Percentiles rank a stretch among this genome's conserved stretches.
These are phyloP conservation scores for Nasonovia ribisnigri DNA, from an alignment of 2,888 invertebrate genomes.

Conservation along the genomic window DNA sequence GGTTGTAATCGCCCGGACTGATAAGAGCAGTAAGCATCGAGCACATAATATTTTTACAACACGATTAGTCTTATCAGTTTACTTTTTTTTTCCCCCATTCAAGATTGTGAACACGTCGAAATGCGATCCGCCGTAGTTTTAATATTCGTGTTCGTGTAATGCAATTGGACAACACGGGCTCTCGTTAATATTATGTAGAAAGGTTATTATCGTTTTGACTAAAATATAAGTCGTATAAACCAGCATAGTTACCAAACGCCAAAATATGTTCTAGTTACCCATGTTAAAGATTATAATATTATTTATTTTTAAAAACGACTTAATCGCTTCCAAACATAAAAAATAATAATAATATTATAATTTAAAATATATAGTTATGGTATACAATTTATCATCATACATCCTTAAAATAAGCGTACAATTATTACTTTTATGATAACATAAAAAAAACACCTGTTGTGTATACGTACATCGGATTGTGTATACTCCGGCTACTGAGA, in stretches of 20 bases:
- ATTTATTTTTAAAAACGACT: neutral
- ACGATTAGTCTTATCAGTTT: slow-evolving; percentile 49
- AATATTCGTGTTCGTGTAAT: neutral
- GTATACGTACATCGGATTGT: neutral
- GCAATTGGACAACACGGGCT: neutral
- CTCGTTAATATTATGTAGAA: neutral
- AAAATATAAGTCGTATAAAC: neutral
- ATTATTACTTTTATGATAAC: slow-evolving; percentile 3
- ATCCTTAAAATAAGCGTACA: neutral
- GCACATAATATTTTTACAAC: neutral
- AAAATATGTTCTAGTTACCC: neutral
- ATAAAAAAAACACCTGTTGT: neutral
- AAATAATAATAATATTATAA: neutral
- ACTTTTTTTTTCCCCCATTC: neutral
- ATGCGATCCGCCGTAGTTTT: neutral
- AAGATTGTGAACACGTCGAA: neutral
- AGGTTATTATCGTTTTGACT: neutral
- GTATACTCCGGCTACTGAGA: too few species aligned
- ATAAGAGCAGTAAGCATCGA: slow-evolving; percentile 10
- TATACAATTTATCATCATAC: too few species aligned
- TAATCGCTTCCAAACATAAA: neutral
- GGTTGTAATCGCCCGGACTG: neutral
- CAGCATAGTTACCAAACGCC: neutral
- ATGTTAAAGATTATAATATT: neutral
- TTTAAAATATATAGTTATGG: neutral